Conservation (phyloP, 2,888 invertebrate species). For the Netelia virgata region DNA sequence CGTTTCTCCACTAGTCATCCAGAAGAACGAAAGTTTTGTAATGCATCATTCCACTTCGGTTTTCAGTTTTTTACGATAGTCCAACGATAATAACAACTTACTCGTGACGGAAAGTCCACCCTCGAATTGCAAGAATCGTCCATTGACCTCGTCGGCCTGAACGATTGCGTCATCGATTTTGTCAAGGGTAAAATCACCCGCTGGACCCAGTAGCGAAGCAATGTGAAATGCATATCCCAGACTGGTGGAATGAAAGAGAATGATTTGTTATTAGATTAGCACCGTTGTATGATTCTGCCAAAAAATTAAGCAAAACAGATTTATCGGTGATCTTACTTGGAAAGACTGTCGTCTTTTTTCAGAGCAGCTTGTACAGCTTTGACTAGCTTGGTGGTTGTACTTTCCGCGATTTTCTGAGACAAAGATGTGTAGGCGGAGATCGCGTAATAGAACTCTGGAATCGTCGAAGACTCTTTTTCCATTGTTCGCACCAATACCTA, state of each 20-base stretch:
- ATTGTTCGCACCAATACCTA: constrained; percentile 86
- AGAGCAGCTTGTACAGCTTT: constrained; percentile 91
- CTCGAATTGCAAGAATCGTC: constrained; percentile 95
- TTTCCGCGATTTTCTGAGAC: constrained; percentile 88
- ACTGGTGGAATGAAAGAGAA: constrained; percentile 84
- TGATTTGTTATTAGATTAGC: constrained; percentile 11
- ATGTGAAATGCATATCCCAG: constrained; percentile 94
- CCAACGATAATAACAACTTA: constrained; percentile 69
- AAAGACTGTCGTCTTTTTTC: constrained; percentile 93
- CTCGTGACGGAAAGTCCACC: constrained; percentile 93
- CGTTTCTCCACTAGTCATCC: constrained; percentile 72
- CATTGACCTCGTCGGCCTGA: constrained; percentile 98
- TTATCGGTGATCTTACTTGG: constrained; percentile 86
- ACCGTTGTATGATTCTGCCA: not conserved
- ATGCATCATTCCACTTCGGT: constrained; percentile 69
- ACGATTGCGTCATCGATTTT: constrained; percentile 96
- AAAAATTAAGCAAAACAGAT: constrained; percentile 24
- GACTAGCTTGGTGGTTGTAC: constrained; percentile 88
- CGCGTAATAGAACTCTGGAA: constrained; percentile 91
- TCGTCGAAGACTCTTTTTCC: constrained; percentile 89
- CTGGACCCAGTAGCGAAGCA: constrained; percentile 90
- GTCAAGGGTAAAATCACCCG: constrained; percentile 89
- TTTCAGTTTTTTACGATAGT: not conserved
- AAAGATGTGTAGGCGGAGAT: constrained; percentile 89
- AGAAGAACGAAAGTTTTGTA: constrained; percentile 78